Evolutionary conservation across 2,113 vertebrate genomes (phyloP).

Genomic region (Mellivora capensis): DNA sequence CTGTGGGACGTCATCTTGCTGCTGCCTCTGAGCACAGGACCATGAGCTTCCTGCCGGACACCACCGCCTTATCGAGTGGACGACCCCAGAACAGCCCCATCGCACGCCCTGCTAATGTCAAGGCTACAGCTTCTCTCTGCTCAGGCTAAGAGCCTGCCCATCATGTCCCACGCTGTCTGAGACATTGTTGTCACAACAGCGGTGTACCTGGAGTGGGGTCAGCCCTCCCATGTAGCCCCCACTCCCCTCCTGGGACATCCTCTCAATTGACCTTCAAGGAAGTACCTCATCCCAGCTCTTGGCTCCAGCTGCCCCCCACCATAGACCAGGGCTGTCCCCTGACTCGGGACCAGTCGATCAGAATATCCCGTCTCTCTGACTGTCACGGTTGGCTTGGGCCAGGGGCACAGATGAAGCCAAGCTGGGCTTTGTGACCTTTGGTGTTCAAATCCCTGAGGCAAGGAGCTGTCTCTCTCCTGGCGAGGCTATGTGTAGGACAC

Average conservation of each 20-base stretch:
- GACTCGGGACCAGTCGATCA: background rate
- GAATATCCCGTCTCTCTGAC: rapidly evolving
- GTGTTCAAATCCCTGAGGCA: background rate
- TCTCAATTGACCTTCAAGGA: background rate
- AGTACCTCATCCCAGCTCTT: background rate
- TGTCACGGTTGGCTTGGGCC: background rate
- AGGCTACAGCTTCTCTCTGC: background rate
- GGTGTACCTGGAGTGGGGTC: background rate
- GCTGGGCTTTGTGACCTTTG: background rate
- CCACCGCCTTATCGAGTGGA: rapidly evolving
- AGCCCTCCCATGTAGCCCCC: background rate
- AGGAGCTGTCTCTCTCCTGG: background rate
- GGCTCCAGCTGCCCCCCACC: background rate
- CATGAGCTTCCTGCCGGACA: too few relatives aligned
- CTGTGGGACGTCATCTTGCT: rapidly evolving
- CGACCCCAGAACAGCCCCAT: rapidly evolving
- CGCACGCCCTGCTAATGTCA: background rate
- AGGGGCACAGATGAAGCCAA: background rate
- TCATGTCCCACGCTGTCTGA: too few relatives aligned
- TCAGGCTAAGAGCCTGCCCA: background rate
- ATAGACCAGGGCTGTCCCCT: background rate
- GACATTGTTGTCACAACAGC: background rate
- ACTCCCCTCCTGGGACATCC: background rate
- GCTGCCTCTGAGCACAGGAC: background rate
- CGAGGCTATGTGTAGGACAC: too few relatives aligned